phyloP scores from a whole-genome alignment of 2,888 invertebrate species.

The Subacronicta megacephala region DNA sequence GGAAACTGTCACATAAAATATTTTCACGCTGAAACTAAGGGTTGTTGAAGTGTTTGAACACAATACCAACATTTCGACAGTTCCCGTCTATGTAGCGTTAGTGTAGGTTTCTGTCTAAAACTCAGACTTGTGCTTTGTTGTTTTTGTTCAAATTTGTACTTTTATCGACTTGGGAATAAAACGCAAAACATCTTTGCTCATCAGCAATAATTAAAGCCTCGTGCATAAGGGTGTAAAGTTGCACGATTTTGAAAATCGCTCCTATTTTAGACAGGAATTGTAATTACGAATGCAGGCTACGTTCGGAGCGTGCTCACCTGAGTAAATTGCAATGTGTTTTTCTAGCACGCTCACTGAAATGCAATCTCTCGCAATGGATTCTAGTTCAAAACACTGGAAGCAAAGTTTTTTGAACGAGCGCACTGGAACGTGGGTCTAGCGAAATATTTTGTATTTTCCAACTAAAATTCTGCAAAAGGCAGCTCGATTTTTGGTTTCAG shows the following conservation, averaged over 20 bases:
- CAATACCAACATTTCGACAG: too few species aligned
- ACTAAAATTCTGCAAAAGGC: not conserved
- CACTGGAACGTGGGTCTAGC: not conserved
- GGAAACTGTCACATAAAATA: constrained; percentile 11
- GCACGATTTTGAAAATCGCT: not conserved
- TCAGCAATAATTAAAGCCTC: too few species aligned
- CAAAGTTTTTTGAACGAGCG: not conserved
- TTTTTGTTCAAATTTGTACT: too few species aligned
- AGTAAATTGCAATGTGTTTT: not conserved
- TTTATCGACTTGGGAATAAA: not conserved
- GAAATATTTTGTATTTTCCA: not conserved
- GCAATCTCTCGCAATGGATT: constrained; percentile 1
- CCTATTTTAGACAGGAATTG: not conserved
- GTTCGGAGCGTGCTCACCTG: not conserved
- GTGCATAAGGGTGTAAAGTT: not conserved
- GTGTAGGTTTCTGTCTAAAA: too few species aligned
- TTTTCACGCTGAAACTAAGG: not conserved
- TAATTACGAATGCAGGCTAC: not conserved
- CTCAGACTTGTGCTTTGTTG: too few species aligned
- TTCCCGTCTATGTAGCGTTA: too few species aligned
- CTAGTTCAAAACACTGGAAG: constrained; percentile 4
- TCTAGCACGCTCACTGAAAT: constrained; percentile 2
- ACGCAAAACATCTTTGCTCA: not conserved
- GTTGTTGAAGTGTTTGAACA: too few species aligned
- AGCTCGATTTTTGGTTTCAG: not conserved